Base-by-base conservation (phyloP, 2,797 vertebrate species). In the Melanotaenia maccullochi region DNA sequence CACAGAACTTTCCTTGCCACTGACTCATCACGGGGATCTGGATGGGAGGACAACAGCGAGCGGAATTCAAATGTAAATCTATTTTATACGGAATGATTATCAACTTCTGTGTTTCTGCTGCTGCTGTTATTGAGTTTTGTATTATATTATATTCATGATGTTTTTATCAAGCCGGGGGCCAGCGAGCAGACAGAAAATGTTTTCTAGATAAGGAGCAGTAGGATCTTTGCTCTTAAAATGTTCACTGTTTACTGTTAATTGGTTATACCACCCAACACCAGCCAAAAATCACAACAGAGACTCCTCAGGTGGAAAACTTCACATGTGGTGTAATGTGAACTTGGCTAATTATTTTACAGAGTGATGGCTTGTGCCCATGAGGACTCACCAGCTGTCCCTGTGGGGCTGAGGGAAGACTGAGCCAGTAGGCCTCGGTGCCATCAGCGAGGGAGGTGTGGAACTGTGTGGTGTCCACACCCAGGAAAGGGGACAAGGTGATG, bases 401-500 rank as follows among this genome's bases (percentile, higher is more conserved):
- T 0, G 86, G 57, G 5, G 85, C 89, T 20, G 94, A 94, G 63
- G 88, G 94, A 61, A 93, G 92, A 78, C 96, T 94, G 82, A 98
- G 94, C 96, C 96, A 98, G 88, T 86, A 94, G 69, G 90, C 77
- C 13, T 94, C 90, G 0, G 90, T 90, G 7, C 94, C 91, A 0
- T 94, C 93, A 2, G 58, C 71, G 63, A 97, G 93, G 47, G 94
- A 96, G 59, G 65, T 90, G 87, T 95, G 95, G 93, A 98, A 97
- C 87, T 94, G 94, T 1, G 76, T 85, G 35, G 94, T 95, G 85
- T 94, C 89, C 86, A 97, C 90, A 20, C 92, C 92, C 79, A 93
- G 75, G 75, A 96, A 97, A 0, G 96, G 95, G 71, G 96, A 97
- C 81, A 97, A 80, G 1, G 96, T 96, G 90, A 97, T 90, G 92